phyloP scores from a whole-genome alignment of 2,113 vertebrate species.

The Vimba vimba region DNA sequence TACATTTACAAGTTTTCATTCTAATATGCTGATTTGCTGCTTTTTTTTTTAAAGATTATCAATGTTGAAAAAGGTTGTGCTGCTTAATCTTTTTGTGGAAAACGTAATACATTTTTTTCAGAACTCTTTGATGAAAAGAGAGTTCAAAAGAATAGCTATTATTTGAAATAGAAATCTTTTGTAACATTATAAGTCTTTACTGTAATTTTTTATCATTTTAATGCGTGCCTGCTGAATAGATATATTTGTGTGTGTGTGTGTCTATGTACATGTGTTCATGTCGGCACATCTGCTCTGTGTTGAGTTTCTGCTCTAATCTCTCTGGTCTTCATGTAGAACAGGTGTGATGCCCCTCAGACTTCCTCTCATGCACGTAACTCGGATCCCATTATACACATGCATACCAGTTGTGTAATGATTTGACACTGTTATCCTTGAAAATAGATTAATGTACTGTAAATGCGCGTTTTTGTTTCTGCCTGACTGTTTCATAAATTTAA shows the following conservation, averaged over 20 bases:
- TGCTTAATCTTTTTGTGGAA: not conserved
- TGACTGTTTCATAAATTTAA: not conserved
- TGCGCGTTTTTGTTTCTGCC: not conserved
- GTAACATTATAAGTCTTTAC: too few species aligned
- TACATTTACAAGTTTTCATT: not conserved
- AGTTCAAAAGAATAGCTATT: not conserved
- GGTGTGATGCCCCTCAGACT: not conserved
- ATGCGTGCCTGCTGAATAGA: not conserved
- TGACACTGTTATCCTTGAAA: not conserved
- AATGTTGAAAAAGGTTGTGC: not conserved
- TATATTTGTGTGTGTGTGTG: not conserved
- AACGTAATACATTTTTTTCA: too few species aligned
- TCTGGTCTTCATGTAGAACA: conserved; percentile 33
- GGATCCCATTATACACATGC: not conserved
- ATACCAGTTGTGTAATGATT: not conserved
- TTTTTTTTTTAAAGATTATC: not conserved
- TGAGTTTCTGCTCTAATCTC: conserved; percentile 27
- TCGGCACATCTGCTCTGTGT: conserved; percentile 22
- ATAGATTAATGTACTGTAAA: not conserved
- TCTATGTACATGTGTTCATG: conserved; percentile 27
- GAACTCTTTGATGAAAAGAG: not conserved
- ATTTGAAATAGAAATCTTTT: not conserved
- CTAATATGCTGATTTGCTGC: not conserved
- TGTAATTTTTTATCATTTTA: not conserved
- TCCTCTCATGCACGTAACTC: not conserved